phyloP scores from a whole-genome alignment of 2,113 vertebrate species.

The Oreochromis spilurus region DNA sequence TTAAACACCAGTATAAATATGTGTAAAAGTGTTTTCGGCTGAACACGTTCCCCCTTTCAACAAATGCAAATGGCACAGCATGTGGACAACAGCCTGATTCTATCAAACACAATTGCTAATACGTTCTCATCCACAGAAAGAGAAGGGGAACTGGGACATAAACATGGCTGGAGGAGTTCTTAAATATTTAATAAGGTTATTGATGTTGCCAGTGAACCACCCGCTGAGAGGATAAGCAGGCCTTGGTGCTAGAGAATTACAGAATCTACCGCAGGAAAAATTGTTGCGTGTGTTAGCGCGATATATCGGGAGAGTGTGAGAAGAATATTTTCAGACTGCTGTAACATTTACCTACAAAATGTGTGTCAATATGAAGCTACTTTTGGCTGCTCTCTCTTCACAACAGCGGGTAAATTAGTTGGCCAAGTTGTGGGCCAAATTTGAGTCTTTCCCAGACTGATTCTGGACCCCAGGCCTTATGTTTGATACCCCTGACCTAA shows the following conservation, averaged over 20 bases:
- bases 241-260: neutral
- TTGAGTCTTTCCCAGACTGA: neutral
- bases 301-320: neutral
- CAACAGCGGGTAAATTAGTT: neutral
- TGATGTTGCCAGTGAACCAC: slow-evolving; percentile 27
- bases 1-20: neutral
- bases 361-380: neutral
- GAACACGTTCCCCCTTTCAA: neutral
- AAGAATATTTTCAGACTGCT: neutral
- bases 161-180: neutral
- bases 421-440: neutral
- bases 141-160: neutral
- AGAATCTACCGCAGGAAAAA: neutral
- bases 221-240: slow-evolving; percentile 25
- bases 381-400: neutral
- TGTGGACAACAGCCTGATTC: neutral
- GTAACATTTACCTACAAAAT: neutral
- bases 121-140: neutral
- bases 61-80: neutral
- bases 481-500: neutral
- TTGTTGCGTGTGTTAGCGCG: neutral
- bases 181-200: slow-evolving; percentile 52
- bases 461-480: neutral
- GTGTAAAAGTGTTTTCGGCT: neutral
- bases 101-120: neutral